Evolutionary conservation across 2,888 invertebrate species (phyloP).

Genomic region (Allacma fusca): DNA sequence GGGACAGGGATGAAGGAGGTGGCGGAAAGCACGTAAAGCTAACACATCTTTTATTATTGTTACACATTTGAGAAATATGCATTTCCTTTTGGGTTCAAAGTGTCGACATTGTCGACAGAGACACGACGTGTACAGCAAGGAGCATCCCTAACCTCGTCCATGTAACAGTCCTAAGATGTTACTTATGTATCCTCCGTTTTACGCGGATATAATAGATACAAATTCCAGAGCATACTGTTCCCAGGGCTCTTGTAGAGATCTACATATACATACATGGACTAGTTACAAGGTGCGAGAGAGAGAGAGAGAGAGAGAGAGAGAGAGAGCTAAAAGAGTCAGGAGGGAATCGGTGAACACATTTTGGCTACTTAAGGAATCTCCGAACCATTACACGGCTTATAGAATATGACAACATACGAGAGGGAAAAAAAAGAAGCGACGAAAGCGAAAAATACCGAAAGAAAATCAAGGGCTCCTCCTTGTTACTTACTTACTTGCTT

Average conservation of each 20-base stretch:
- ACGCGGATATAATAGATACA: no score
- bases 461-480: conserved; percentile 15
- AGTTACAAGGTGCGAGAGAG: background rate
- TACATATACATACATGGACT: no score
- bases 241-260: no score
- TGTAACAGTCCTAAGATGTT: no score
- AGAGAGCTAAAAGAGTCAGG: conserved; percentile 25
- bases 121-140: conserved; percentile 4
- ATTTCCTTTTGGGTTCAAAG: conserved; percentile 36
- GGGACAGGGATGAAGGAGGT: background rate
- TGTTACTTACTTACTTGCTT: background rate
- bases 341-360: conserved; percentile 32
- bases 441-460: conserved; percentile 17
- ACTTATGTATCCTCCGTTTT: no score
- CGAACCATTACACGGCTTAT: conserved; percentile 37
- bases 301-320: conserved; percentile 18
- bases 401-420: conserved; percentile 32
- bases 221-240: no score
- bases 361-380: conserved; percentile 41
- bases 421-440: background rate
- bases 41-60: conserved; percentile 19
- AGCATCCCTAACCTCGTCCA: background rate
- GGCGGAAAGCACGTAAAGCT: conserved; percentile 11
- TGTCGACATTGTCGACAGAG: conserved; percentile 34
- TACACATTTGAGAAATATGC: conserved; percentile 45